A percentile compares a stretch with the other conserved stretches of the same genome.
phyloP scores from a whole-genome alignment of 2,113 vertebrate genomes.

The Centropristis striata region DNA sequence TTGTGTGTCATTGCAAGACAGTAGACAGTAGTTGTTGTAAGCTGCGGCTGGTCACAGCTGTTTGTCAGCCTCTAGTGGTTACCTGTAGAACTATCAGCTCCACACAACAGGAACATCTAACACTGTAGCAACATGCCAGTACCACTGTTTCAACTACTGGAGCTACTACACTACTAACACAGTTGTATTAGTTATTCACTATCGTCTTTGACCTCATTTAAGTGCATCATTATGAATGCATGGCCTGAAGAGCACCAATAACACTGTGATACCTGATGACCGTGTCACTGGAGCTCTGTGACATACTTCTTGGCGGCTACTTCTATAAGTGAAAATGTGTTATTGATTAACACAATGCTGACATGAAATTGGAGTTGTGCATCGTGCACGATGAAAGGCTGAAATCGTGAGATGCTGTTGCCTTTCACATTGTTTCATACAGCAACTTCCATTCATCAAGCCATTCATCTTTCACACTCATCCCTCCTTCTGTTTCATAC shows the following conservation, averaged over 20 bases:
- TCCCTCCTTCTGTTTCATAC: constrained; percentile 77
- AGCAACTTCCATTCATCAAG: constrained; percentile 65
- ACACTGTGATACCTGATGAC: not conserved
- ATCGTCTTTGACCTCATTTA: not conserved
- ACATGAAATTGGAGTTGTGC: constrained; percentile 32
- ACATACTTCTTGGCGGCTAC: constrained; percentile 10
- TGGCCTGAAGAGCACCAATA: not conserved
- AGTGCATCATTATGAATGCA: not conserved
- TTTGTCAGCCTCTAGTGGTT: constrained; percentile 85
- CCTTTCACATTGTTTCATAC: constrained; percentile 49
- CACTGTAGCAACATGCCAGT: not conserved
- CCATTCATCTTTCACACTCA: constrained; percentile 74
- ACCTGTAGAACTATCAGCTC: constrained; percentile 48
- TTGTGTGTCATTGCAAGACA: constrained; percentile 42
- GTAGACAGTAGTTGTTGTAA: constrained; percentile 4
- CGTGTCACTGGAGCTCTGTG: not conserved
- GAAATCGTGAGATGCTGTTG: constrained; percentile 45
- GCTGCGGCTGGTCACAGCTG: constrained; percentile 56
- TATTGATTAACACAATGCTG: constrained; percentile 44
- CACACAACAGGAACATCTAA: not conserved
- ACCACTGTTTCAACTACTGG: not conserved
- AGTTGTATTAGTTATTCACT: not conserved
- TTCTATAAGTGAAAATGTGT: constrained; percentile 36
- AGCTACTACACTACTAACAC: not conserved
- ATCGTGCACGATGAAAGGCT: constrained; percentile 32